These are phyloP conservation scores for Chelonia mydas DNA, from an alignment of 2,797 vertebrate species.

Conservation along the genomic window DNA sequence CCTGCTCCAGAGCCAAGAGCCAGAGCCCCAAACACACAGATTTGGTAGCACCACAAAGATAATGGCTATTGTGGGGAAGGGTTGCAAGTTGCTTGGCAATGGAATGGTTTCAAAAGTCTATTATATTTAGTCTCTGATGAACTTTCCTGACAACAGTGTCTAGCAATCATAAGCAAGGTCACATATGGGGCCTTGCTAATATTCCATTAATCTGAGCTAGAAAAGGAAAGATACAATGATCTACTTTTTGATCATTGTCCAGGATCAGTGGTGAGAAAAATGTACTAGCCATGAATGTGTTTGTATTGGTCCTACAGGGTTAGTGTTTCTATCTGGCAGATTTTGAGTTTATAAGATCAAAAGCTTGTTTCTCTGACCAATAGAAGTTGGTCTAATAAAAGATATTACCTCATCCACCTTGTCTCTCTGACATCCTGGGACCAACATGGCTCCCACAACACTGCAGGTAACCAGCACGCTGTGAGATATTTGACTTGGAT, in stretches of 20 bases:
- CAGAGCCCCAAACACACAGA: slow-evolving; percentile 58
- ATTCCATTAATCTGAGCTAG: slow-evolving; percentile 72
- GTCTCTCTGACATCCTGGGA: too few relatives aligned
- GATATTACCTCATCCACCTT: too few relatives aligned
- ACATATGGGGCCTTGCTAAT: slow-evolving; percentile 73
- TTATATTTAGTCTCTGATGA: slow-evolving; percentile 67
- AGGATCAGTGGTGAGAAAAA: slow-evolving; percentile 63
- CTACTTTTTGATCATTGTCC: not conserved
- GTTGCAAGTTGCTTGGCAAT: slow-evolving; percentile 70
- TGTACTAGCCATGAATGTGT: slow-evolving; percentile 56
- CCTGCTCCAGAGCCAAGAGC: slow-evolving; percentile 48
- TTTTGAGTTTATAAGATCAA: too few relatives aligned
- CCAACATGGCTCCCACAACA: not conserved
- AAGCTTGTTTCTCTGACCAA: too few relatives aligned
- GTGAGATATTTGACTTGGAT: slow-evolving; percentile 47
- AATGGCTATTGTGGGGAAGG: slow-evolving; percentile 49
- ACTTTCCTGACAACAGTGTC: slow-evolving; percentile 62
- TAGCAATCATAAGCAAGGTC: slow-evolving; percentile 74
- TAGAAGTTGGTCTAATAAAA: not conserved
- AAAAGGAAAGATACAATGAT: slow-evolving; percentile 38
- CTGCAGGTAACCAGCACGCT: slow-evolving; percentile 36
- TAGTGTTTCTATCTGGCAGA: slow-evolving; percentile 28
- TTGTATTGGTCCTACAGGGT: not conserved
- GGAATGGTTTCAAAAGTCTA: slow-evolving; percentile 69
- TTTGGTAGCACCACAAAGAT: slow-evolving; percentile 70